A percentile compares a stretch with the other conserved stretches of the same genome.
phyloP scores from a whole-genome alignment of 2,113 vertebrate genomes.

The Phylloscopus trochilus region DNA sequence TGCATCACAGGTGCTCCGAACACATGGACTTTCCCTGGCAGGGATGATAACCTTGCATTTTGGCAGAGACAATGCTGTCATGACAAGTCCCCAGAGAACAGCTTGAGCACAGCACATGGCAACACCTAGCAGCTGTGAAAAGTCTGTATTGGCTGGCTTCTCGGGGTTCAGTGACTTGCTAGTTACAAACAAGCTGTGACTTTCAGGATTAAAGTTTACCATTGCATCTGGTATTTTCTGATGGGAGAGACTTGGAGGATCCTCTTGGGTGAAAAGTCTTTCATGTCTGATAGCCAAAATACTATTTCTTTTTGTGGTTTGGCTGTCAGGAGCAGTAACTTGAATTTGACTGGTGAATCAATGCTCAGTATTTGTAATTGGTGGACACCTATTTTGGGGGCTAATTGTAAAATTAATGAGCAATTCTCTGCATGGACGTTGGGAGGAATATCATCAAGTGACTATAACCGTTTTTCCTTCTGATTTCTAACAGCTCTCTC shows the following conservation, averaged over 20 bases:
- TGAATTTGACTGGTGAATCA: neutral
- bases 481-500: neutral
- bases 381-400: neutral
- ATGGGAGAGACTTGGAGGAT: neutral
- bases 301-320: neutral
- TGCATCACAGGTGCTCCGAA: neutral
- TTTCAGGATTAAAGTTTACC: neutral
- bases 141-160: neutral
- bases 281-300: neutral
- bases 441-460: neutral
- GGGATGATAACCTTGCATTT: neutral
- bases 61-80: neutral
- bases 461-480: neutral
- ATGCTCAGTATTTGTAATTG: neutral
- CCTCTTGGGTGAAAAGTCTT: neutral
- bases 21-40: neutral
- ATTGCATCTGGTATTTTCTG: neutral
- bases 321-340: neutral
- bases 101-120: neutral
- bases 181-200: neutral
- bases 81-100: neutral
- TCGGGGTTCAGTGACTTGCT: neutral
- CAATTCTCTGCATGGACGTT: neutral
- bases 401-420: slow-evolving; percentile 2
- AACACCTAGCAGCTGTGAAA: neutral